Base-by-base conservation (phyloP, 2,797 vertebrate genomes). In the Arnoldichthys spilopterus region DNA sequence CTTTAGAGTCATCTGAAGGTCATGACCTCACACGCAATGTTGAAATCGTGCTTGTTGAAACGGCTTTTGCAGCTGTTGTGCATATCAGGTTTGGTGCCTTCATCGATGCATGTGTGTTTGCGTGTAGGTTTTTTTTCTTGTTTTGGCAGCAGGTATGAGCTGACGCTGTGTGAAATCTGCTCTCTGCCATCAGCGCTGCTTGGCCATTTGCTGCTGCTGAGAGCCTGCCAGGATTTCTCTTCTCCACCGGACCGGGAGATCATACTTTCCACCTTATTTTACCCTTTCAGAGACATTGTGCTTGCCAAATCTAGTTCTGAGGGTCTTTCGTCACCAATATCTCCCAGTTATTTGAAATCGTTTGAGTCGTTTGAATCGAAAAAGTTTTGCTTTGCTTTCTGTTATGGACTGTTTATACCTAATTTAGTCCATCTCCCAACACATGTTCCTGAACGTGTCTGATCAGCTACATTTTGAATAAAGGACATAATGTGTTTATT, bases 51-150 rank as follows among this genome's bases (percentile, higher is more conserved):
- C 32, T 15, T 59, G 58, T 58, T 76, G 37, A 78, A 78, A 37
- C 67, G 54, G 71, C 47, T 73, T 80, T 68, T 68, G 77, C 84
- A 86, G 83, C 78, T 87, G 81, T 76, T 76, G 56, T 62, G 16
- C 67, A 47, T 77, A 81, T 86, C 77, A 72, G 76, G 76, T 85
- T 83, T 77, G 72, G 66, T 58, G 6, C 18, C 30, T 56, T 76
- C 72, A 53, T 84, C 69, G 13, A 12, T 58, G 43, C 24, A 32
- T 58, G 62, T 58, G 59, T 54, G 18, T 76, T 72, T 51, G 67
- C 6, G 54, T 18, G 5, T 63, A 62, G 62, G 77, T 30, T 53
- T 37, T 75, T 75, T 26, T 67, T 62, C 40, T 8, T 51, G 12
- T 26, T 70, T 73, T 82, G 70, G 71, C 47, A 68, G 13, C 47